These are phyloP conservation scores for Mohoua ochrocephala DNA, from an alignment of 2,113 vertebrate species.

Conservation along the genomic window DNA sequence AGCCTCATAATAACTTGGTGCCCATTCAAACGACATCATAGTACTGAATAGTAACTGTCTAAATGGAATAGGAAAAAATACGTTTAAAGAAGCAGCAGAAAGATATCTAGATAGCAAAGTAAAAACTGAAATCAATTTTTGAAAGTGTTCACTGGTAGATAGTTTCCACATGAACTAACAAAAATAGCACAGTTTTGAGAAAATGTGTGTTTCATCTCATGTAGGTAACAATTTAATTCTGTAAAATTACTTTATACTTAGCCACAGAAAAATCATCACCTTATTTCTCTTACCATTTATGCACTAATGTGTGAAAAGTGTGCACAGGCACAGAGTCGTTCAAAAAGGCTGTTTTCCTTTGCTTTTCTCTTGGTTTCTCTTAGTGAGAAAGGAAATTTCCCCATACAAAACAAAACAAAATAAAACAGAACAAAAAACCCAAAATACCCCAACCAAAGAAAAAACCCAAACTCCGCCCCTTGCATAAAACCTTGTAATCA, in stretches of 20 bases:
- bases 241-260: not conserved
- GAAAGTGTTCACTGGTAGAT: not conserved
- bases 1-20: not conserved
- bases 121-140: conserved; percentile 45
- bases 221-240: conserved; percentile 19
- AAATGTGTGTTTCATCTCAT: not conserved
- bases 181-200: conserved; percentile 10
- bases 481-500: not conserved
- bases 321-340: not conserved
- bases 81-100: not conserved
- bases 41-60: not conserved
- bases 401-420: not conserved
- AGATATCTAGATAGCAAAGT: not conserved
- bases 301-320: not conserved
- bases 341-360: not conserved
- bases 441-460: too few relatives aligned
- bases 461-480: accelerated
- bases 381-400: not conserved
- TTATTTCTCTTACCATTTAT: not conserved
- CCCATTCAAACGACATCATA: conserved; percentile 11
- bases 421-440: not conserved
- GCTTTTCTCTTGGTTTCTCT: not conserved
- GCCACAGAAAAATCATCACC: not conserved
- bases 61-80: conserved; percentile 30
- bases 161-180: conserved; percentile 37